Conservation (phyloP, 2,797 vertebrate genomes). For the Lophura swinhoii region DNA sequence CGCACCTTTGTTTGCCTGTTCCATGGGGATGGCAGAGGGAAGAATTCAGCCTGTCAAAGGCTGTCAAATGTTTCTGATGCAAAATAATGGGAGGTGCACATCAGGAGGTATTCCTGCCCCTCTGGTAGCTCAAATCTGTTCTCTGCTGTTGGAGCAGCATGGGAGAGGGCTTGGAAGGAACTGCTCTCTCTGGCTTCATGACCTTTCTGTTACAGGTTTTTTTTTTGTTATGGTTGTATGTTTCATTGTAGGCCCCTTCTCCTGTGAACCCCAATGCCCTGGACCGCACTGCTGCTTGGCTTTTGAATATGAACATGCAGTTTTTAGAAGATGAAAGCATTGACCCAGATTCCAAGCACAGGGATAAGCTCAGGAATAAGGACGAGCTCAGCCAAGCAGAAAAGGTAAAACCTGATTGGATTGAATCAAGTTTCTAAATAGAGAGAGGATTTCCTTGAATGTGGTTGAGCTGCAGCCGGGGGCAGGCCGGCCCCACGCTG, state of each 20-base stretch:
- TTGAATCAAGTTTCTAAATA: constrained; percentile 62
- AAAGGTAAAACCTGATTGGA: constrained; percentile 89
- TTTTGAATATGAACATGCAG: constrained; percentile 99
- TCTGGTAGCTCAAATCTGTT: neutral
- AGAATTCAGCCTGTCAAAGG: neutral
- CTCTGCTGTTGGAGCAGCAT: neutral
- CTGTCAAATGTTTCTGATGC: neutral
- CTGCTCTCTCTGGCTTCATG: constrained; percentile 33
- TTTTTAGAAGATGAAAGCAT: constrained; percentile 96
- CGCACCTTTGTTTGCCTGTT: fast-evolving
- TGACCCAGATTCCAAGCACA: constrained; percentile 92
- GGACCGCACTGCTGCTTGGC: constrained; percentile 99
- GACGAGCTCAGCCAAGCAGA: constrained; percentile 97
- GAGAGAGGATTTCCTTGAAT: constrained; percentile 66
- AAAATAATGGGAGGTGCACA: fast-evolving
- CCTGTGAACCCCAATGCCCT: constrained; percentile 98
- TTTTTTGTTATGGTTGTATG: constrained; percentile 82
- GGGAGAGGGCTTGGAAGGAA: constrained; percentile 44
- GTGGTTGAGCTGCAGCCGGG: constrained; percentile 23
- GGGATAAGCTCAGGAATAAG: constrained; percentile 93
- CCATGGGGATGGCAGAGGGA: neutral
- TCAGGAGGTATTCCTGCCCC: neutral
- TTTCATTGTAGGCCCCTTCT: constrained; percentile 97
- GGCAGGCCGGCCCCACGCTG: neutral
- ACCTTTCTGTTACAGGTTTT: constrained; percentile 70